Percentiles rank a stretch among this genome's conserved stretches.
phyloP scores from a whole-genome alignment of 2,888 invertebrate genomes.

The Strigamia crassipes region DNA sequence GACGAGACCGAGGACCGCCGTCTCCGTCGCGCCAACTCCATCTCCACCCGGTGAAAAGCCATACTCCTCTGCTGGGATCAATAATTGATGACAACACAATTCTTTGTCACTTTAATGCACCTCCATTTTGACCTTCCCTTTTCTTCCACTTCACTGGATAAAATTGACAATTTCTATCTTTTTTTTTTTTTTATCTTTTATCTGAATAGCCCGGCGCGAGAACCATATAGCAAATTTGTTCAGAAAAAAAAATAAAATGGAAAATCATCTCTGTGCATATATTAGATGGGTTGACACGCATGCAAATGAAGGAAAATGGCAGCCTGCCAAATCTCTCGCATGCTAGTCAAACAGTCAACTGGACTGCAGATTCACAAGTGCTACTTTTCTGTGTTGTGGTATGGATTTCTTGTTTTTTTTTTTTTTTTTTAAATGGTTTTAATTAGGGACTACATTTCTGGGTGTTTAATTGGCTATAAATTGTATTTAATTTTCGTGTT shows the following conservation, averaged over 20 bases:
- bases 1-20: neutral
- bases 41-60: neutral
- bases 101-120: constrained; percentile 8
- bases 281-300: constrained; percentile 12
- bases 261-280: constrained; percentile 27
- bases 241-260: neutral
- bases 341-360: neutral
- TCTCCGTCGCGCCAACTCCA: neutral
- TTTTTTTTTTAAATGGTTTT: no score
- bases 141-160: neutral
- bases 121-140: neutral
- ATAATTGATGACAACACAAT: constrained; percentile 42
- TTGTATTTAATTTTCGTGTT: no score
- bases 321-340: neutral
- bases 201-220: neutral
- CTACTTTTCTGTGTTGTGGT: no score
- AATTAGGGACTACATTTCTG: no score
- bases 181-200: neutral
- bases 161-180: constrained; percentile 21
- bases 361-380: neutral
- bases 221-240: neutral
- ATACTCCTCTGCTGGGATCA: neutral
- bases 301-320: constrained; percentile 40
- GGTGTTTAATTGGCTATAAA: no score
- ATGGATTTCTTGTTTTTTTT: no score